These are phyloP conservation scores for Emberiza fucata DNA, from an alignment of 2,113 vertebrate species.

Conservation along the genomic window DNA sequence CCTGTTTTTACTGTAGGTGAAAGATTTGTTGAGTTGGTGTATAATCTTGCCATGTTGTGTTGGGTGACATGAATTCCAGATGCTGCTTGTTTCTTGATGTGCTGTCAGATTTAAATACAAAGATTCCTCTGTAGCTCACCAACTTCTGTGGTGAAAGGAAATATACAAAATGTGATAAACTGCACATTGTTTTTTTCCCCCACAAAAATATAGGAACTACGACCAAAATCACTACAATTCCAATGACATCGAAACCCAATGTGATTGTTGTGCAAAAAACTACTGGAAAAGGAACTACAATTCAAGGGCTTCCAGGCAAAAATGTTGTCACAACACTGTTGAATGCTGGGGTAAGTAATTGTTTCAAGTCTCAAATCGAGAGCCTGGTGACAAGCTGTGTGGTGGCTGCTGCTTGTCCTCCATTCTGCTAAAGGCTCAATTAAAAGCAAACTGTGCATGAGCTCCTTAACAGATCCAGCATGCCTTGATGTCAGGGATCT, in stretches of 20 bases:
- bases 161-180: background rate
- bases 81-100: background rate
- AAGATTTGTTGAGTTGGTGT: background rate
- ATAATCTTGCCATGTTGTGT: background rate
- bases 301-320: slow-evolving; percentile 95
- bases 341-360: slow-evolving; percentile 89
- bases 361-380: background rate
- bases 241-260: slow-evolving; percentile 98
- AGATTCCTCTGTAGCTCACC: background rate
- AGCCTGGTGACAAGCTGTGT: background rate
- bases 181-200: slow-evolving; percentile 11
- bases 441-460: background rate
- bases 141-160: background rate
- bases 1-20: background rate
- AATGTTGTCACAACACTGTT: slow-evolving; percentile 95
- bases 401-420: background rate
- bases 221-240: slow-evolving; percentile 98
- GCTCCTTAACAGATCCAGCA: background rate
- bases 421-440: background rate
- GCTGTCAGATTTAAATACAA: background rate
- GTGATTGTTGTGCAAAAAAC: slow-evolving; percentile 99
- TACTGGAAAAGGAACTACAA: slow-evolving; percentile 93
- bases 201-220: slow-evolving; percentile 85
- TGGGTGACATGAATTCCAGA: background rate
- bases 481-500: background rate